Evolutionary conservation across 2,113 vertebrate species (phyloP).

Genomic region (Erythrolamprus reginae): DNA sequence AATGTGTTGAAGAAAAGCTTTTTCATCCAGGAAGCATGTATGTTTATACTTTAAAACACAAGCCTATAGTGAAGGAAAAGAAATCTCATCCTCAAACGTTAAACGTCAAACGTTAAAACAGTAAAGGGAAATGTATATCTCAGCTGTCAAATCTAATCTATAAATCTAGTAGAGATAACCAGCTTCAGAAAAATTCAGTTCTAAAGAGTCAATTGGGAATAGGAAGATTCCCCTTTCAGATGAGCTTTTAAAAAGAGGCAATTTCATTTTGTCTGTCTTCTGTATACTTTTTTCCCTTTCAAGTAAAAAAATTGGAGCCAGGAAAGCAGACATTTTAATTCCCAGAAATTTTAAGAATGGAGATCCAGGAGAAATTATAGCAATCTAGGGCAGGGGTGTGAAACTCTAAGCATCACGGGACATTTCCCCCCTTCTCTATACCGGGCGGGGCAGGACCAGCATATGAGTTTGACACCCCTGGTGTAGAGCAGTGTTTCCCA

Average conservation of each 20-base stretch:
- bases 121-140: not conserved
- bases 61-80: not conserved
- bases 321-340: not conserved
- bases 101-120: not conserved
- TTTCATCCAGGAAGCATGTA: not conserved
- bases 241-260: not conserved
- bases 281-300: not conserved
- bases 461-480: not conserved
- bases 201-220: not conserved
- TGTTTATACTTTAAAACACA: conserved; percentile 48
- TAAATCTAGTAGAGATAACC: not conserved
- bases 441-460: too few relatives aligned
- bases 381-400: not conserved
- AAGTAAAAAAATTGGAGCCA: not conserved
- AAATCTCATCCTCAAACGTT: not conserved
- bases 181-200: not conserved
- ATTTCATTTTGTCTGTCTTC: not conserved
- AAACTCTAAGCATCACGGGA: too few relatives aligned
- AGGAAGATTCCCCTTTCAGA: not conserved
- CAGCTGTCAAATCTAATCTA: not conserved
- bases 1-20: conserved; percentile 15
- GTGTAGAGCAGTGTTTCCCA: too few relatives aligned
- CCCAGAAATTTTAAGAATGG: not conserved
- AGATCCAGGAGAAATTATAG: not conserved
- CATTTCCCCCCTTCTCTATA: too few relatives aligned